Conservation (phyloP, 1,140 invertebrate genomes). For the Eciton burchellii region DNA sequence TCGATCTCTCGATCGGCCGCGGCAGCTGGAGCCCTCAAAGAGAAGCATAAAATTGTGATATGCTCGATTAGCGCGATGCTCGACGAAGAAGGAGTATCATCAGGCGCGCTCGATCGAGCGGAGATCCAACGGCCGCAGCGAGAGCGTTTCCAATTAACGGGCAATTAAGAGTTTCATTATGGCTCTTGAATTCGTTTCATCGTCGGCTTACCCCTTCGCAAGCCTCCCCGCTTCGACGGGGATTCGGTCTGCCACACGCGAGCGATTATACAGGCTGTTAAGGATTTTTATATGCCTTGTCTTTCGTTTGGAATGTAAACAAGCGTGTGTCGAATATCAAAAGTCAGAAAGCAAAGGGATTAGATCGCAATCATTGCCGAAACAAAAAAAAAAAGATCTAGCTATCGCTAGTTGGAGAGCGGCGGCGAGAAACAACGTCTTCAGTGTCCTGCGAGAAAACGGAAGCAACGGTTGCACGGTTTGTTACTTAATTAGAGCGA, state of each 20-base stretch:
- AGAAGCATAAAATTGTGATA: slow-evolving; percentile 30
- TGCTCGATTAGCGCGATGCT: slow-evolving; percentile 23
- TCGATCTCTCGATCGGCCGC: slow-evolving; percentile 22
- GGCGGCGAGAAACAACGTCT: too few relatives aligned
- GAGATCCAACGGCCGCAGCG: slow-evolving; percentile 12
- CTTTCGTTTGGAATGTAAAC: too few relatives aligned
- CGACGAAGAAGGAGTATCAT: slow-evolving; percentile 29
- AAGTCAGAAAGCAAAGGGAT: too few relatives aligned
- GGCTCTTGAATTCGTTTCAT: slow-evolving; percentile 17
- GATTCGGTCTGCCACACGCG: background rate
- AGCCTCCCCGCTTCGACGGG: too few relatives aligned
- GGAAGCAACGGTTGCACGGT: too few relatives aligned
- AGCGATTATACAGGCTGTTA: background rate
- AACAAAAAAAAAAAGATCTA: too few relatives aligned
- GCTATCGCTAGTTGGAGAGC: too few relatives aligned
- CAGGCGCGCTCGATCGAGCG: slow-evolving; percentile 37
- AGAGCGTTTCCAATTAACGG: slow-evolving; percentile 33
- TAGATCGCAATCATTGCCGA: too few relatives aligned
- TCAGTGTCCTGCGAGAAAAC: too few relatives aligned
- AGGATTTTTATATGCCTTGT: too few relatives aligned
- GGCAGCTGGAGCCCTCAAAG: slow-evolving; percentile 20
- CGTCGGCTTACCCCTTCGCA: background rate
- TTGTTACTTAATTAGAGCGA: too few relatives aligned
- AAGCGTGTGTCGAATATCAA: too few relatives aligned
- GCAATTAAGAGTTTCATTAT: slow-evolving; percentile 45